These are phyloP conservation scores for Acanthornis magna DNA, from an alignment of 2,797 vertebrate genomes.

Conservation along the genomic window DNA sequence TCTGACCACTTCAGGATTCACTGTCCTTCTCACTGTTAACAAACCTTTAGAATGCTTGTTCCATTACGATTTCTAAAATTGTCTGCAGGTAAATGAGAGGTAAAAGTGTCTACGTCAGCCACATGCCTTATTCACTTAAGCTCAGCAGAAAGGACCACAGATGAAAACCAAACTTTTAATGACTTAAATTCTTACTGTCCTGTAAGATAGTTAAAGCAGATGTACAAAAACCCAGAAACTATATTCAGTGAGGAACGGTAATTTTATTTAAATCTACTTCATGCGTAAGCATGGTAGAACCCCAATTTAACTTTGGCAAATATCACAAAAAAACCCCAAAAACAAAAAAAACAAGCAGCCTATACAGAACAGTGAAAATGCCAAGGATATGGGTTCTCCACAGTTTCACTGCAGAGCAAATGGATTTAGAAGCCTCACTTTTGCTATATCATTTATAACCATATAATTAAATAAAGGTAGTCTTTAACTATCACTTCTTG, in stretches of 20 bases:
- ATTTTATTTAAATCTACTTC: conserved; percentile 90
- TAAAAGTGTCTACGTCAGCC: neutral
- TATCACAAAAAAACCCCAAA: conserved; percentile 67
- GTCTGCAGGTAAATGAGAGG: neutral
- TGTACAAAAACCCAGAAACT: neutral
- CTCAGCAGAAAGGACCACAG: neutral
- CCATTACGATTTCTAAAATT: neutral
- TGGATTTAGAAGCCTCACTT: conserved; percentile 84
- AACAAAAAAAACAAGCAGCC: conserved; percentile 79
- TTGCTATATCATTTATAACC: conserved; percentile 71
- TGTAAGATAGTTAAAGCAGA: neutral
- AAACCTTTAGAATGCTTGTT: neutral
- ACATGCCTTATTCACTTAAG: neutral
- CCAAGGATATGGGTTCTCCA: conserved; percentile 77
- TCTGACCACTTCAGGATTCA: neutral
- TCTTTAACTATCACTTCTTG: conserved; percentile 90
- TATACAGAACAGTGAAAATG: conserved; percentile 81
- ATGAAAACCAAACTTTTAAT: neutral
- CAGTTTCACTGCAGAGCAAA: conserved; percentile 86
- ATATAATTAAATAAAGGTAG: conserved; percentile 74
- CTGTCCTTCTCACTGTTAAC: neutral
- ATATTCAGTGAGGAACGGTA: conserved; percentile 44
- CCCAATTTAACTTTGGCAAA: conserved; percentile 92
- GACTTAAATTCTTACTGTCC: neutral
- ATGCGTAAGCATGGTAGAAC: conserved; percentile 84